phyloP scores from a whole-genome alignment of 2,888 invertebrate genomes.

The Cyrtodaria siliqua region DNA sequence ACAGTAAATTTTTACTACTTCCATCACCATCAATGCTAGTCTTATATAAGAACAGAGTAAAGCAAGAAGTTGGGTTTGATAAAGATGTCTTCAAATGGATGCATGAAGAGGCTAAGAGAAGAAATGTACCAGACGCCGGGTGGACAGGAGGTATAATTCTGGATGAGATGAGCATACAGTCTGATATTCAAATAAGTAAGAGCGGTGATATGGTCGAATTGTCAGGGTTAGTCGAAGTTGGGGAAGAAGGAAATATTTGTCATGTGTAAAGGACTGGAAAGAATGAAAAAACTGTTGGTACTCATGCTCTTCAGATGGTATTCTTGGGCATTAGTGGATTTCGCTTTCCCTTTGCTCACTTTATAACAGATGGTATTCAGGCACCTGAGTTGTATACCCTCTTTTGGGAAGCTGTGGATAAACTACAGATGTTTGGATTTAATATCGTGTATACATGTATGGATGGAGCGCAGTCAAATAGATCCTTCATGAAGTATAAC shows the following conservation, averaged over 20 bases:
- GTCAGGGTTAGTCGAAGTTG: constrained; percentile 46
- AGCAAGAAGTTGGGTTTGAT: constrained; percentile 39
- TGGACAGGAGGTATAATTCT: constrained; percentile 53
- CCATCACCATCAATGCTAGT: constrained; percentile 33
- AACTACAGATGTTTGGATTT: constrained; percentile 28
- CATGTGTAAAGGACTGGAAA: constrained; percentile 28
- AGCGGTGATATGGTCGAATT: constrained; percentile 52
- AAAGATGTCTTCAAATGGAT: constrained; percentile 54
- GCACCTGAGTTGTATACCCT: constrained; percentile 36
- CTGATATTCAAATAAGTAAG: constrained; percentile 55
- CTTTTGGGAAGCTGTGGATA: constrained; percentile 45
- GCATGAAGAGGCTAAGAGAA: constrained; percentile 50
- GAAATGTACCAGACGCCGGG: constrained; percentile 34
- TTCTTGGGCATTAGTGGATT: constrained; percentile 59
- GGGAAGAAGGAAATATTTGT: constrained; percentile 48
- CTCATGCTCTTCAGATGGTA: constrained; percentile 47
- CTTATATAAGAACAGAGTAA: constrained; percentile 38
- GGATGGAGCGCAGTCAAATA: constrained; percentile 44
- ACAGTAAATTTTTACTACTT: constrained; percentile 19
- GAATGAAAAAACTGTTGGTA: constrained; percentile 32
- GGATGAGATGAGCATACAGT: constrained; percentile 65
- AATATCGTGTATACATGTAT: constrained; percentile 32
- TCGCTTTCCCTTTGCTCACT: constrained; percentile 51
- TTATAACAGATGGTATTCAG: constrained; percentile 44
- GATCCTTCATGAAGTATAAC: constrained; percentile 41